Evolutionary conservation across 2,888 invertebrate genomes (phyloP), one percentile per base, ranked within the genome.

Genomic region (Tenthredo scrophulariae): DNA sequence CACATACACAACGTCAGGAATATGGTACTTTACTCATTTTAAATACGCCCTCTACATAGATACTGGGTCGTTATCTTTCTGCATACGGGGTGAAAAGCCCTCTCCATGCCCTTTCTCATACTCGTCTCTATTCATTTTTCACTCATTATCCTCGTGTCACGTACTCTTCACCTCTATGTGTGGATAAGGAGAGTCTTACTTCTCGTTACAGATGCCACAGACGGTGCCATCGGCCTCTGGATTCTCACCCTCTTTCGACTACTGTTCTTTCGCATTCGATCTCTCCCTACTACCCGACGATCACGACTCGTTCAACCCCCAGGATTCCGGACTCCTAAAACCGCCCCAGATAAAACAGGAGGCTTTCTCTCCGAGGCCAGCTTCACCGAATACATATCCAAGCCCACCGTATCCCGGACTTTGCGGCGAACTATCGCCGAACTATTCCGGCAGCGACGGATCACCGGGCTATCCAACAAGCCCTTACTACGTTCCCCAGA

Each of bases 151-250:
- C 7, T 54, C 54, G 6, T n/a, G 6, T 54, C 7, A 7, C n/a
- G n/a, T n/a, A n/a, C 6, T 54, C 54, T 54, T 10, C 18, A 3
- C 6, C 0, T 6, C 0, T n/a, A 10, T 2, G 18, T 50, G 1
- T 6, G 2, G n/a, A n/a, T 54, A 54, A 54, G 7, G n/a, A 54
- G 0, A 62, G 6, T 62, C 7, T 2, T n/a, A 4, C 40, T 26
- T 72, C 1, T 67, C n/a, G 88, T 94, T 94, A 15, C 96, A 97
- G 97, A 97, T 97, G 97, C 96, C 97, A 94, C 97, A 97, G 94
- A 97, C 96, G 91, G 97, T 97, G 90, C 97, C 97, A 85, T 95
- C 96, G 90, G 96, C 96, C 91, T 90, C 89, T 85, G 96, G 96
- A 93, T 96, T 96, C 93, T 96, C 96, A 93, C 96, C 96, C 89